Base-by-base conservation (phyloP, 1,140 invertebrate genomes). In the Aphaenogaster floridana region DNA sequence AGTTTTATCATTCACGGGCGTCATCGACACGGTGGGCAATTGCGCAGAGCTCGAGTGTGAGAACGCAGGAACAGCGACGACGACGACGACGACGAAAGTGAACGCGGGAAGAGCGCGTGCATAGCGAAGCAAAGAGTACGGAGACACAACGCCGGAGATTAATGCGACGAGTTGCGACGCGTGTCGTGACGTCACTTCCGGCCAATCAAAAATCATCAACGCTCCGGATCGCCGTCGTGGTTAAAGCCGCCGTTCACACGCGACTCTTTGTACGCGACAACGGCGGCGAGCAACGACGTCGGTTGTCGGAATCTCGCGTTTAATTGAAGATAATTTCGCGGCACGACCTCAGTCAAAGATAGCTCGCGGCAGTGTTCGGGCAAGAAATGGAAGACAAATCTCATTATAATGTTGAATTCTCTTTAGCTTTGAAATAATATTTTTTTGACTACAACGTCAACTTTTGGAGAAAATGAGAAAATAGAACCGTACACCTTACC, bases 181-280 rank as follows among this genome's bases (percentile, higher is more conserved):
- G 69, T 13, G 13, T 88, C 91, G 84, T 94, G 94, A 95, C 93
- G 94, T 95, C 95, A 95, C 94, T 94, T 95, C 94, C 94, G 94
- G 93, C 91, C 94, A 95, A 95, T 95, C 94, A 95, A 95, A 94
- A 95, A 94, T 93, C 94, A 95, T 95, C 94, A 95, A 91, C 93
- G 93, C 91, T 79, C 83, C 78, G 77, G 64, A 87, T 88, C 86
- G 79, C 52, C 71, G 78, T 78, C 28, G 34, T 34, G 89, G 13
- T 89, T 88, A 52, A 86, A 87, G 87, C 45, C 76, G 61, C 50
- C 63, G 89, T 88, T 87, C 88, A 85, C 90, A 90, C 86, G 89
- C 76, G 76, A 34, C 11, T 57, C 28, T 59, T 52, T 57, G 54
- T 71, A 52, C 39, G 64, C 61, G 63, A 39, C 48, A 21, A 54